A percentile compares a stretch with the other conserved stretches of the same genome.
phyloP scores from a whole-genome alignment of 2,888 invertebrate genomes.

The Agonum fuliginosum region DNA sequence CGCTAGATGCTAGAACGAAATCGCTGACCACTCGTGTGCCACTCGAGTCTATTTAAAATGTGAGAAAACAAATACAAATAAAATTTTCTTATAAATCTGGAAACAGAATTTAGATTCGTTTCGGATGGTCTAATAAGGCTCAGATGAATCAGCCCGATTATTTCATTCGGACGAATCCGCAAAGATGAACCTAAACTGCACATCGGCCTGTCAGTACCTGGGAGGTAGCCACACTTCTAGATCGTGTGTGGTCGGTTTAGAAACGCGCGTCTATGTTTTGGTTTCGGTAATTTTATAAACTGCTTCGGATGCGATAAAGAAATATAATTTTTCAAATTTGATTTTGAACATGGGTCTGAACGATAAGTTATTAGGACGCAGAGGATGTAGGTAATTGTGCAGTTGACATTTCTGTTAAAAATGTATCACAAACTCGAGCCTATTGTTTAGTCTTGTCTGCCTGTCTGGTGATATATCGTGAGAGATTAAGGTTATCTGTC shows the following conservation, averaged over 20 bases:
- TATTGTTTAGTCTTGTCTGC: background rate
- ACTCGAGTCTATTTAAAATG: too few species aligned
- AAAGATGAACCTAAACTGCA: background rate
- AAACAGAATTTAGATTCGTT: too few species aligned
- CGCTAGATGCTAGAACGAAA: too few species aligned
- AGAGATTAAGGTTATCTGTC: constrained; percentile 11
- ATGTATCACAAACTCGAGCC: background rate
- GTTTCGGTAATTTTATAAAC: constrained; percentile 51
- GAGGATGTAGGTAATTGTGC: constrained; percentile 1
- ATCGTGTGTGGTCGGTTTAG: constrained; percentile 53
- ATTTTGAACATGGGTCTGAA: constrained; percentile 21
- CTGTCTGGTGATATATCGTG: constrained; percentile 14
- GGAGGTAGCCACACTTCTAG: constrained; percentile 42
- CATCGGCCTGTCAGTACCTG: constrained; percentile 37
- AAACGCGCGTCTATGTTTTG: constrained; percentile 45
- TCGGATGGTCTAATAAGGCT: too few species aligned
- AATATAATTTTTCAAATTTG: constrained; percentile 49
- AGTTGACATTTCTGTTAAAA: constrained; percentile 27
- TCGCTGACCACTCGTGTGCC: too few species aligned
- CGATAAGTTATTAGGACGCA: constrained; percentile 6
- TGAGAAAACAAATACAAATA: too few species aligned
- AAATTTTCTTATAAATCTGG: too few species aligned
- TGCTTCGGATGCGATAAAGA: constrained; percentile 17
- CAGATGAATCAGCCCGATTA: too few species aligned
- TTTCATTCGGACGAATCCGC: background rate